Percentiles rank a stretch among this genome's conserved stretches.
Conservation (phyloP, 2,797 vertebrate genomes). For the Helarctos malayanus region DNA sequence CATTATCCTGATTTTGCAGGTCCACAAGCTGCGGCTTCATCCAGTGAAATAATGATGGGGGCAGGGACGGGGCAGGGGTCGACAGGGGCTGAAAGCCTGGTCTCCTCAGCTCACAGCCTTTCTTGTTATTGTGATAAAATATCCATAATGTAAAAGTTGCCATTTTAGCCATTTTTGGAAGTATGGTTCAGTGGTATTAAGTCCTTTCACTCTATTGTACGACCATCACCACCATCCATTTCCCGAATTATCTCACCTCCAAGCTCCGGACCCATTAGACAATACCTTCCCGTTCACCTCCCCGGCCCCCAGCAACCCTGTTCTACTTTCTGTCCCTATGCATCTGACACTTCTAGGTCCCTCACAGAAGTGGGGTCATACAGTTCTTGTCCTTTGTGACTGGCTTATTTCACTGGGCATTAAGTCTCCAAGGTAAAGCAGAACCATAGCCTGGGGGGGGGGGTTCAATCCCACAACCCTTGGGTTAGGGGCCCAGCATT, state of each 20-base stretch:
- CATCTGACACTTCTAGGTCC: neutral
- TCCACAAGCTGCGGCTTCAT: neutral
- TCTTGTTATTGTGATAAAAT: neutral
- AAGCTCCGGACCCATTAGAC: neutral
- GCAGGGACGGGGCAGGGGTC: rapidly evolving
- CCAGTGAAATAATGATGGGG: neutral
- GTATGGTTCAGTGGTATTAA: neutral
- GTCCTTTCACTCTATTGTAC: rapidly evolving
- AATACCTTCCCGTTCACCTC: rapidly evolving
- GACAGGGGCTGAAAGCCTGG: neutral
- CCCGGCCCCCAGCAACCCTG: rapidly evolving
- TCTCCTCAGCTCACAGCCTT: neutral
- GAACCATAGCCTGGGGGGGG: neutral
- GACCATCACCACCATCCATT: neutral
- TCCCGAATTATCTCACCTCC: neutral
- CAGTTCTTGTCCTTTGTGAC: neutral
- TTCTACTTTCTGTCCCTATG: neutral
- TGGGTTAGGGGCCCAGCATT: no score
- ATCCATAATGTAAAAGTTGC: neutral
- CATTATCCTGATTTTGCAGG: neutral
- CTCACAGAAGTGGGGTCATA: neutral
- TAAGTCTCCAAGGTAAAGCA: neutral
- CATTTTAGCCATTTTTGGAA: neutral
- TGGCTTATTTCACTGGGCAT: neutral
- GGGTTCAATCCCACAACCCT: neutral